Percentiles rank a stretch among this genome's conserved stretches.
phyloP scores from a whole-genome alignment of 1,140 invertebrate genomes.

The Heliconius hewitsoni region DNA sequence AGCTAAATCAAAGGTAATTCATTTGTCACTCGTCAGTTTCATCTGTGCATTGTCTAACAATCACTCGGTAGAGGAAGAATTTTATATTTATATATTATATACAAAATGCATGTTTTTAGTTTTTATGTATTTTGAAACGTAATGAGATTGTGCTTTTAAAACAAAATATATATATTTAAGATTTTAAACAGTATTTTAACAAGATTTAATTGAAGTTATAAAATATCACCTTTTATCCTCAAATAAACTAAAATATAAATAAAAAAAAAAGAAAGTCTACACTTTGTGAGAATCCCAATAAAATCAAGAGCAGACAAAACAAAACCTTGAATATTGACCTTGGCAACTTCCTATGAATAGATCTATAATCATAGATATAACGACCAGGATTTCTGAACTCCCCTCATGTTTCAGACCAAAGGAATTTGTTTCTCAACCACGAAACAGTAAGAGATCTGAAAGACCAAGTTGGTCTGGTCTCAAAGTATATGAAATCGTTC shows the following conservation, averaged over 20 bases:
- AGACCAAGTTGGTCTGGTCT: conserved; percentile 22
- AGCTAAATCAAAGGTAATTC: too few species aligned
- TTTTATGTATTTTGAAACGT: too few species aligned
- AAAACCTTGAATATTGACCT: conserved; percentile 47
- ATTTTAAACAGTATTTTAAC: too few species aligned
- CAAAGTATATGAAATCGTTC: conserved; percentile 30
- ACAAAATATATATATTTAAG: too few species aligned
- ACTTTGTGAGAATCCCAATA: neutral
- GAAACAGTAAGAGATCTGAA: conserved; percentile 2
- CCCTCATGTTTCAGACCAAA: conserved; percentile 25
- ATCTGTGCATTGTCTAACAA: too few species aligned
- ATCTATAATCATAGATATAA: conserved; percentile 12
- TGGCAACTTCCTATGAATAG: conserved; percentile 31
- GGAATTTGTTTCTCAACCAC: conserved; percentile 20
- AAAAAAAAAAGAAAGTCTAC: neutral
- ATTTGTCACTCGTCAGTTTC: too few species aligned
- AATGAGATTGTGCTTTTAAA: too few species aligned
- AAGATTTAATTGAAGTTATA: too few species aligned
- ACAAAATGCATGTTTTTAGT: too few species aligned
- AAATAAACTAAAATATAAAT: neutral
- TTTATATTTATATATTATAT: too few species aligned
- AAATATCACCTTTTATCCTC: too few species aligned
- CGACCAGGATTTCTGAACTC: conserved; percentile 30
- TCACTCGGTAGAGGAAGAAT: too few species aligned
- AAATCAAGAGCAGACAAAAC: conserved; percentile 38